Evolutionary conservation across 2,888 invertebrate species (phyloP), one percentile per base, ranked within the genome.

Genomic region (Periphyllus acericola): DNA sequence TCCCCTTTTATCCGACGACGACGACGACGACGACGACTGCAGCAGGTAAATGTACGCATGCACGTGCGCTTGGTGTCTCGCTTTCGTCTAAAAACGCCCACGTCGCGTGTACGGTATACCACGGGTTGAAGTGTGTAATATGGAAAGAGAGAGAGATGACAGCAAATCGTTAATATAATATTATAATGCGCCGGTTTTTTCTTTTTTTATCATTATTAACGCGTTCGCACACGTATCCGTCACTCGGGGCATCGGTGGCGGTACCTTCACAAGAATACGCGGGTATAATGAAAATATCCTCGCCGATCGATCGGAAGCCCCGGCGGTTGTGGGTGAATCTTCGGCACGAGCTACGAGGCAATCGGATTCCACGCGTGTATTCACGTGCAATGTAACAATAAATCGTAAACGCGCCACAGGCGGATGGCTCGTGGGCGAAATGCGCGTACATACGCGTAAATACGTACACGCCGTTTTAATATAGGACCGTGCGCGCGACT

Each of bases 341-440:
- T 74, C 74, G 72, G 34, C 52, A 46, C 46, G 46, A 11, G 11
- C 46, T 46, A 1, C 11, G 11, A 46, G 46, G 46, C 46, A 1
- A 46, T 40, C 40, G 40, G 40, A 46, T 71, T n/a, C 17, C 29
- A 6, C 17, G 71, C 17, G 32, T 32, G 17, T 5, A 29, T n/a
- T 14, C 17, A 71, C 32, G n/a, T 29, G 66, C 32, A 19, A 11
- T 6, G 17, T 52, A 29, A 52, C 32, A 29, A 75, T 83, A 83
- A 76, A 75, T 75, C 60, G 83, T 83, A 55, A 52, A 72, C 52
- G 82, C 71, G 52, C 32, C 17, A 19, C 79, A 46, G 81, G 83
- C 60, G 36, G 75, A 84, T 32, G 34, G 78, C 34, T 86, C 52
- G 85, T 86, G 79, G 79, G 85, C 85, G 85, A 86, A 86, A 60